Evolutionary conservation across 2,113 vertebrate species (phyloP).

Genomic region (Coregonus clupeaformis): DNA sequence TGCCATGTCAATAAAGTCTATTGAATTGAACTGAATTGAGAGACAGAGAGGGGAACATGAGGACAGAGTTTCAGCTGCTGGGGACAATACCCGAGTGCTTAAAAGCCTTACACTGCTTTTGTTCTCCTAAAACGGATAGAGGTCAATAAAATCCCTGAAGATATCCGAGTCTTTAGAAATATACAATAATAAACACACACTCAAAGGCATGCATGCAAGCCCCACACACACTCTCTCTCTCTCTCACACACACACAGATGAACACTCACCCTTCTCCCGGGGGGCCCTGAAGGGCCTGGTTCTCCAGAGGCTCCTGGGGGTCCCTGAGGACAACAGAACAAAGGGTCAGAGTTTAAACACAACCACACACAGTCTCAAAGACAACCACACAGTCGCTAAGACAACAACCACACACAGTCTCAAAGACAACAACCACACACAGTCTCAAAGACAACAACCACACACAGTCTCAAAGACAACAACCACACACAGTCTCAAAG

Average conservation of each 20-base stretch:
- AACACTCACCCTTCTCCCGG: slow-evolving; percentile 83
- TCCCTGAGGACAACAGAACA: slow-evolving; percentile 70
- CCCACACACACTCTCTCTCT: neutral
- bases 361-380: neutral
- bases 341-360: slow-evolving; percentile 10
- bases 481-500: neutral
- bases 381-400: neutral
- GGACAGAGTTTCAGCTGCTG: neutral
- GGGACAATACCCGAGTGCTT: neutral
- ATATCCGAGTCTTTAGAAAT: neutral
- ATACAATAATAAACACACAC: neutral
- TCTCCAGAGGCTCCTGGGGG: slow-evolving; percentile 86
- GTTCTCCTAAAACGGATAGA: neutral
- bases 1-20: too few species aligned
- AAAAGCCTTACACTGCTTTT: neutral
- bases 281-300: slow-evolving; percentile 81
- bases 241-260: slow-evolving; percentile 11
- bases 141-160: neutral
- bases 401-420: slow-evolving; percentile 2
- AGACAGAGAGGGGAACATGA: neutral
- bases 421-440: neutral
- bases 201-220: neutral
- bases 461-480: neutral
- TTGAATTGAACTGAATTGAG: too few species aligned
- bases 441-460: slow-evolving; percentile 4